Conservation (phyloP, 2,113 vertebrate species). For the Corvus hawaiiensis region DNA sequence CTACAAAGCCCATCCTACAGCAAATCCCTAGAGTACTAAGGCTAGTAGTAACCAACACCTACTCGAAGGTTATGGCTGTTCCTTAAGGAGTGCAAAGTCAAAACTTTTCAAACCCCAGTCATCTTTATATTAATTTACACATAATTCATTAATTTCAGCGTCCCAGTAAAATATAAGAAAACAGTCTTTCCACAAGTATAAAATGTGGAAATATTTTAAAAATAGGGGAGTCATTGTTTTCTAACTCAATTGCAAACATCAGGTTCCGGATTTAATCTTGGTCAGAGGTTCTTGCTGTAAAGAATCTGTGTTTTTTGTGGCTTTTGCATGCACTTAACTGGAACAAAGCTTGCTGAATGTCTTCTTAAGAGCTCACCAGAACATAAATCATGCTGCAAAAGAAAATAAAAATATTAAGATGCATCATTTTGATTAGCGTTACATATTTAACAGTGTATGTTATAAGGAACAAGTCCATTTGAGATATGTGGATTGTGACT, state of each 20-base stretch:
- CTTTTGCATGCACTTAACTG: slow-evolving; percentile 78
- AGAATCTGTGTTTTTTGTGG: slow-evolving; percentile 64
- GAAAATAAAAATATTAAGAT: neutral
- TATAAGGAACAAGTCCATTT: neutral
- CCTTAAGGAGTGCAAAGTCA: slow-evolving; percentile 71
- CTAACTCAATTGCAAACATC: slow-evolving; percentile 44
- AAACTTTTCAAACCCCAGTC: slow-evolving; percentile 54
- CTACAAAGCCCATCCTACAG: slow-evolving; percentile 50
- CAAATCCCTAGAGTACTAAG: slow-evolving; percentile 33
- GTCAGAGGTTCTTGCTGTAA: slow-evolving; percentile 58
- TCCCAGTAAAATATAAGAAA: slow-evolving; percentile 73
- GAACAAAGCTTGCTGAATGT: slow-evolving; percentile 55
- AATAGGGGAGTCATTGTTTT: slow-evolving; percentile 58
- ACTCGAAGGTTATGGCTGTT: slow-evolving; percentile 58
- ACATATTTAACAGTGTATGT: rapidly evolving
- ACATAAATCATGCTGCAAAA: slow-evolving; percentile 97
- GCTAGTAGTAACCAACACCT: slow-evolving; percentile 31
- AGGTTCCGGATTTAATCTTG: slow-evolving; percentile 57
- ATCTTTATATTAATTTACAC: slow-evolving; percentile 63
- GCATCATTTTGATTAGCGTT: neutral
- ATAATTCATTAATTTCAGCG: slow-evolving; percentile 65
- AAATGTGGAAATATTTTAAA: slow-evolving; percentile 74
- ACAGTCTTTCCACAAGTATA: slow-evolving; percentile 78
- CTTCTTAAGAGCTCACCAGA: slow-evolving; percentile 95
- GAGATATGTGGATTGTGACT: rapidly evolving